Evolutionary conservation across 1,140 invertebrate species (phyloP).

Genomic region (roundworm (Caenorhabditis elegans)): WBcel235 BX284605.5:3920001-3920500

Average conservation of each 20-base stretch:
- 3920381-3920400: not conserved
- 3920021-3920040: not conserved
- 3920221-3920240: not conserved
- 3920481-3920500: not conserved
- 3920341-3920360: not conserved
- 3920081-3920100: not conserved
- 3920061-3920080: not conserved
- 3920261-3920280: too few species aligned
- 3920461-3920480: not conserved
- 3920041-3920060: not conserved
- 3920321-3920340: not conserved
- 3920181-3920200: not conserved
- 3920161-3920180: not conserved
- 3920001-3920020: too few species aligned
- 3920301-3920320: not conserved
- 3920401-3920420: not conserved
- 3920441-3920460: not conserved
- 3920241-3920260: too few species aligned
- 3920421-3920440: not conserved
- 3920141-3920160: not conserved
- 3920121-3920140: not conserved
- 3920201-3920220: not conserved
- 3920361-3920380: conserved; percentile 13
- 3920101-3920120: not conserved
- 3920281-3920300: not conserved